Conservation (phyloP, 2,797 vertebrate genomes). For the Spinus olivaceus region DNA sequence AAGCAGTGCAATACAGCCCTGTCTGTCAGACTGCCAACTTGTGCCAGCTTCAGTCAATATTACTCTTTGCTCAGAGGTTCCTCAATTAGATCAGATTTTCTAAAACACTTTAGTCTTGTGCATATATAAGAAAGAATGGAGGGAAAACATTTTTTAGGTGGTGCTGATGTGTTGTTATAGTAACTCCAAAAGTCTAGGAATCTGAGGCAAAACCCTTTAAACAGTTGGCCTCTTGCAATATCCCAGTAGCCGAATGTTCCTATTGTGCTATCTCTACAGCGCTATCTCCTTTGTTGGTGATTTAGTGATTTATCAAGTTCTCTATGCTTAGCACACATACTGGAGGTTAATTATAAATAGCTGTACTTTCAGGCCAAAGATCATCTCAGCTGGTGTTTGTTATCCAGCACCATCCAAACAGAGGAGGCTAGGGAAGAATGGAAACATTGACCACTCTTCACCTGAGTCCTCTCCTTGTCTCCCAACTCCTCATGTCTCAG, state of each 20-base stretch:
- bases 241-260: background rate
- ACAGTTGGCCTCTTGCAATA: background rate
- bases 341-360: background rate
- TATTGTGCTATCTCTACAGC: background rate
- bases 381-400: background rate
- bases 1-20: background rate
- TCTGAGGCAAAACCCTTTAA: background rate
- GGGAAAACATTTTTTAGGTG: constrained; percentile 25
- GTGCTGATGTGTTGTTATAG: constrained; percentile 35
- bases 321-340: background rate
- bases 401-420: background rate
- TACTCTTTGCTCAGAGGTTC: background rate
- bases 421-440: background rate
- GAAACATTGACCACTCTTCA: background rate
- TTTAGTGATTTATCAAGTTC: background rate
- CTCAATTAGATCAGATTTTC: constrained; percentile 27
- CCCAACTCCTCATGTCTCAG: background rate
- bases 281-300: background rate
- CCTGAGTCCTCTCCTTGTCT: background rate
- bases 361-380: background rate
- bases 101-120: background rate
- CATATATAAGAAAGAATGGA: background rate
- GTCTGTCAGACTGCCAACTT: constrained; percentile 4
- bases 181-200: background rate
- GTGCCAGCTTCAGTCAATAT: constrained; percentile 24